Evolutionary conservation across 2,888 invertebrate genomes (phyloP).

Genomic region (Acrobasis consociella): DNA sequence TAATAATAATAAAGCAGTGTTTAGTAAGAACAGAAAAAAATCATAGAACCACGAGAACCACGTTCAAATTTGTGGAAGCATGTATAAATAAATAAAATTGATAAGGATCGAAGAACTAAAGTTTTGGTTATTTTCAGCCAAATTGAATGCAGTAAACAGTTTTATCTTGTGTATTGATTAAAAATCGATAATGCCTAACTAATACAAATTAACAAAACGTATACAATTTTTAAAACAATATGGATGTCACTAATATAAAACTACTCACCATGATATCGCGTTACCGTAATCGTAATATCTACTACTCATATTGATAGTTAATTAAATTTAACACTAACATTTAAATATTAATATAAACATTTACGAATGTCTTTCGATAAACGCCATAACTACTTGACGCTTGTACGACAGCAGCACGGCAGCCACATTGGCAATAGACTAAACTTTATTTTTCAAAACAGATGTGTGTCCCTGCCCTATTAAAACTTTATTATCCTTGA

Average conservation of each 20-base stretch:
- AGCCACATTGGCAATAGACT: conserved; percentile 78
- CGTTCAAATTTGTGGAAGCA: background rate
- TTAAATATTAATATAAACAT: conserved; percentile 55
- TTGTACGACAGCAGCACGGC: conserved; percentile 46
- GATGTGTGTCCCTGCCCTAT: conserved; percentile 32
- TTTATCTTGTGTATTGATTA: background rate
- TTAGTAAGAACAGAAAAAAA: background rate
- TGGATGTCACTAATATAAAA: conserved; percentile 62
- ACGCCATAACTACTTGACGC: conserved; percentile 75
- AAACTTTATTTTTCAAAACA: conserved; percentile 38
- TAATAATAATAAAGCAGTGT: too few relatives aligned
- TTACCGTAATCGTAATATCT: conserved; percentile 82
- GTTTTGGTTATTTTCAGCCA: background rate
- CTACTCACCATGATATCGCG: conserved; percentile 80
- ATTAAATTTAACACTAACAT: conserved; percentile 59
- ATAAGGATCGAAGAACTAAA: background rate
- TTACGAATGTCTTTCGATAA: conserved; percentile 63
- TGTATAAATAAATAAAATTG: background rate
- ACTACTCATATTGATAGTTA: conserved; percentile 77
- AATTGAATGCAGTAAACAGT: background rate
- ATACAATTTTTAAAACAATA: conserved; percentile 68
- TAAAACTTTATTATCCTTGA: background rate
- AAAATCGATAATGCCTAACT: conserved; percentile 10
- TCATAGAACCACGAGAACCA: background rate
- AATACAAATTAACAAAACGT: conserved; percentile 50